Conservation (phyloP, 2,888 invertebrate species). For the Caenorhabditis wallacei region DNA sequence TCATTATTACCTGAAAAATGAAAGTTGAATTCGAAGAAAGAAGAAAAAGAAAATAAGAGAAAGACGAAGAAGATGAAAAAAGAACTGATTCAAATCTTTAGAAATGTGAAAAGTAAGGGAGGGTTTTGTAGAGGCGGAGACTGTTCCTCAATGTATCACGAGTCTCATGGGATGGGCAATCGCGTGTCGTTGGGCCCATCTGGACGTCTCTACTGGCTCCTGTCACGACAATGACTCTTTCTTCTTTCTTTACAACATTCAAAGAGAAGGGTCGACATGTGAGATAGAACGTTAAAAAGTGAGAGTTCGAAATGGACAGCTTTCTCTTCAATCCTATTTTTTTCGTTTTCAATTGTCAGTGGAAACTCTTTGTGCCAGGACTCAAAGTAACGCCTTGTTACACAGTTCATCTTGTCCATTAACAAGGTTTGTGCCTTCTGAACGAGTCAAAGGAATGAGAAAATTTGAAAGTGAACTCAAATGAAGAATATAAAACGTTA, state of each 20-base stretch:
- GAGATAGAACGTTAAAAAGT: conserved; percentile 29
- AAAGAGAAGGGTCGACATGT: neutral
- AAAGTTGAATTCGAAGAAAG: too few species aligned
- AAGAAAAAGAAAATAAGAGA: neutral
- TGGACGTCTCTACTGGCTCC: conserved; percentile 5
- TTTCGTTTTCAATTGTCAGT: conserved; percentile 2
- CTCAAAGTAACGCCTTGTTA: neutral
- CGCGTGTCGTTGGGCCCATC: neutral
- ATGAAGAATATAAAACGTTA: neutral
- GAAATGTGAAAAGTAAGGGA: too few species aligned
- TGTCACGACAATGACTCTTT: conserved; percentile 25
- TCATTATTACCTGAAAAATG: conserved; percentile 32
- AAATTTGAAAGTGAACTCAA: neutral
- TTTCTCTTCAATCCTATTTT: conserved; percentile 15
- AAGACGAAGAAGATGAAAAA: neutral
- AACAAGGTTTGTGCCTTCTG: neutral
- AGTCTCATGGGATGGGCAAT: conserved; percentile 11
- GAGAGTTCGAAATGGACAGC: conserved; percentile 19
- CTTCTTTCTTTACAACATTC: conserved; percentile 37
- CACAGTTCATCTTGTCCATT: neutral
- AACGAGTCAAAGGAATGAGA: neutral
- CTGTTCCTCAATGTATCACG: conserved; percentile 45
- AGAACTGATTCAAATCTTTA: too few species aligned
- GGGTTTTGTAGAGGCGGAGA: conserved; percentile 47
- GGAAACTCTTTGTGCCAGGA: conserved; percentile 15